Base-by-base conservation (phyloP, 2,113 vertebrate genomes). In the Heterocephalus glaber region DNA sequence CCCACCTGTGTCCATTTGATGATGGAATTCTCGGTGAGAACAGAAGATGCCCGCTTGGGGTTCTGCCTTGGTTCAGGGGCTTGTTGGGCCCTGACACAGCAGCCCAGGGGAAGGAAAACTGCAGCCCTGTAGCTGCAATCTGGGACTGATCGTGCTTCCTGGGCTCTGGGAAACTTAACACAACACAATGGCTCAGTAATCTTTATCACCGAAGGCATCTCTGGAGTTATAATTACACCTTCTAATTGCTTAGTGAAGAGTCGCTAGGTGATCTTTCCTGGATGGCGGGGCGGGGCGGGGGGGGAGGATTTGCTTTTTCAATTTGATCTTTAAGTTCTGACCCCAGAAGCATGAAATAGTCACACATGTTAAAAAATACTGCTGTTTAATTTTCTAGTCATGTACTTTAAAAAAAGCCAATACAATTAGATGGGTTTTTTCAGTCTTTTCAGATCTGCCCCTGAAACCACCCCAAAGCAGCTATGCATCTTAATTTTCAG, bases 321-420 rank as follows among this genome's bases (percentile, higher is more conserved):
- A 0, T 24, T 1, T 90, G 70, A 66, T 92, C 30, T 92, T 82
- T 47, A 47, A 88, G 58, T 63, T 98, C 94, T 91, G 93, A 92
- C 74, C 77, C 87, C 92, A 95, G 47, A 35, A 20, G 79, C 88
- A 96, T 65, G 87, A 96, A 96, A 96, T 10, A 68, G 94, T 94
- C 90, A 97, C 97, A 97, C 89, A 79, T 90, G 94, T 97, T 98
- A 52, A 98, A 97, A 98, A 98, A 97, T 98, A 98, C 91, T 97
- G 86, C 89, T 26, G 58, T 94, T 98, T 97, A 95, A 97, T 98
- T 97, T 98, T 98, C 96, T 97, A 97, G 68, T 95, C 85, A 90
- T 4, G 92, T 97, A 96, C 80, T 97, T 96, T 79, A 86, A 95
- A 98, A 97, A 98, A 97, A 98, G 98, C 86, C 22, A 70, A 54